phyloP scores from a whole-genome alignment of 2,797 vertebrate genomes.

The Balearica regulorum region DNA sequence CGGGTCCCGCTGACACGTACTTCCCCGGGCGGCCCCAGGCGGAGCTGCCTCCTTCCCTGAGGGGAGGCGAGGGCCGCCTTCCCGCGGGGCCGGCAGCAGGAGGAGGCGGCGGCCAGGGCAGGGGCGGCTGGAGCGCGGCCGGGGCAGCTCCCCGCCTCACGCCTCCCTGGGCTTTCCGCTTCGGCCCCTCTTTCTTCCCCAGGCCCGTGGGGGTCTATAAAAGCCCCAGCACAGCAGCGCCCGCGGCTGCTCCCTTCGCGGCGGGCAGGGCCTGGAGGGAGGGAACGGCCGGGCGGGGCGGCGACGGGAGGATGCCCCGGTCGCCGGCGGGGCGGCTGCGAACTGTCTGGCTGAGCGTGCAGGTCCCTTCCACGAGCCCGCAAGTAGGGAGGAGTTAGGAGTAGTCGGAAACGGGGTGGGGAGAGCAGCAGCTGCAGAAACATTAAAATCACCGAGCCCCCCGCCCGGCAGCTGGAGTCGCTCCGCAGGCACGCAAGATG shows the following conservation, averaged over 20 bases:
- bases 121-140: no score
- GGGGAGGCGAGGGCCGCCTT: no score
- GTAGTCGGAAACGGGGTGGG: neutral
- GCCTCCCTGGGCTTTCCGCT: neutral
- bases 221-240: neutral
- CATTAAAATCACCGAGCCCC: neutral
- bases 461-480: neutral
- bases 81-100: no score
- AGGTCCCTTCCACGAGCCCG: neutral
- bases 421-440: neutral
- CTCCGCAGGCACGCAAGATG: conserved; percentile 5
- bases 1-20: neutral
- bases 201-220: neutral
- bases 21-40: neutral
- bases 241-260: neutral
- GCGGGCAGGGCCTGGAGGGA: neutral
- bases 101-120: no score
- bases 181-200: neutral
- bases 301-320: neutral
- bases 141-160: no score
- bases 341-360: neutral
- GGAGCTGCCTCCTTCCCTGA: neutral
- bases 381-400: neutral
- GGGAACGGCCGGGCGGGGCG: neutral
- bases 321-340: neutral